Conservation (phyloP, 2,888 invertebrate species). For the Yponomeuta cagnagella region DNA sequence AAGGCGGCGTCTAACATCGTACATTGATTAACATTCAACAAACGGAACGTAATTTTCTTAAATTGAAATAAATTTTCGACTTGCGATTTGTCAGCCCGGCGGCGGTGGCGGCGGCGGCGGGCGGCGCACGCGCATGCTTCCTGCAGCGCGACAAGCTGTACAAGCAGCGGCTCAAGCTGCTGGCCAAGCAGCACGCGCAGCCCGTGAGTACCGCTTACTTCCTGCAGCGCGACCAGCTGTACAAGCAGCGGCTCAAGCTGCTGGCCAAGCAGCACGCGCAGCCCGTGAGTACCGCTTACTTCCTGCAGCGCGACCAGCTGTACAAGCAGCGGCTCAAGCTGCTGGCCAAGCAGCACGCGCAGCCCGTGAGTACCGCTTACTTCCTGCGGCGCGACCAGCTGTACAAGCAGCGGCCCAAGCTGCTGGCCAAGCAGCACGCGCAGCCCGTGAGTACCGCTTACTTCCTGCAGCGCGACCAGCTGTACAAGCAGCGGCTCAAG, state of each 20-base stretch:
- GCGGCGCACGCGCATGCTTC: conserved; percentile 53
- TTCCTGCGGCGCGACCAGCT: conserved; percentile 67
- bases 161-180: conserved; percentile 64
- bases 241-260: conserved; percentile 66
- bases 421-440: conserved; percentile 56
- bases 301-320: background rate
- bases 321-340: background rate
- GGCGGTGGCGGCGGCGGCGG: conserved; percentile 54
- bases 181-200: conserved; percentile 59
- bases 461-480: conserved; percentile 29
- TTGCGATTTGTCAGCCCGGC: conserved; percentile 43
- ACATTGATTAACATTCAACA: no score
- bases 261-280: conserved; percentile 60
- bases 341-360: conserved; percentile 33
- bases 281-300: conserved; percentile 39
- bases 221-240: conserved; percentile 65
- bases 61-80: background rate
- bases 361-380: no score
- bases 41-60: background rate
- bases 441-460: conserved; percentile 34
- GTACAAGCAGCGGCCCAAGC: conserved; percentile 68
- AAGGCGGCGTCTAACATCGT: no score
- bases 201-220: conserved; percentile 54
- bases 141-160: conserved; percentile 67
- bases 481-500: no score